These are phyloP conservation scores for Pantherophis vulpinus DNA, from an alignment of 2,797 vertebrate species.

Conservation along the genomic window DNA sequence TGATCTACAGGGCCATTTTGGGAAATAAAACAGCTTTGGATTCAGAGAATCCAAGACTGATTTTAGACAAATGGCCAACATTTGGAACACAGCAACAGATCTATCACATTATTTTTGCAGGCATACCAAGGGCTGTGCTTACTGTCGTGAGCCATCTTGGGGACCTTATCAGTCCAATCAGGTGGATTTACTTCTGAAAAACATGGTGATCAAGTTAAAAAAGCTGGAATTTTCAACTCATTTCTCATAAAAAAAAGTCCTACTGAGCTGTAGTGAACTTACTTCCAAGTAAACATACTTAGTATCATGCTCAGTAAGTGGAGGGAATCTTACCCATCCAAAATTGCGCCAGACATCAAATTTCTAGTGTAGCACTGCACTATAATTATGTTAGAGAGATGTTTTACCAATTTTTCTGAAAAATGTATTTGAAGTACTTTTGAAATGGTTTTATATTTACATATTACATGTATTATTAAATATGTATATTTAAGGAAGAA, in stretches of 20 bases:
- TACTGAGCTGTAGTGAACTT: background rate
- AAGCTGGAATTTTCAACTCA: background rate
- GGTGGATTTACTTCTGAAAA: background rate
- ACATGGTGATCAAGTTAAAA: background rate
- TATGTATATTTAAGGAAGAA: background rate
- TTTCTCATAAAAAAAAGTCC: background rate
- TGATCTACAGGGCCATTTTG: too few species aligned
- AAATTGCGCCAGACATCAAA: background rate
- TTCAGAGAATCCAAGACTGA: background rate
- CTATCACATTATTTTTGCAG: background rate
- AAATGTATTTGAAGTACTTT: background rate
- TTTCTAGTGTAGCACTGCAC: background rate
- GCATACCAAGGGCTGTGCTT: background rate
- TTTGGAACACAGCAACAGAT: background rate
- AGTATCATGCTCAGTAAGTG: background rate
- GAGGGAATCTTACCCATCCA: background rate
- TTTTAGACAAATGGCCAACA: background rate
- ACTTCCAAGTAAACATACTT: background rate
- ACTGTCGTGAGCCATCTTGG: background rate
- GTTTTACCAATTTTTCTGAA: background rate
- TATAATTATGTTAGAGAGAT: background rate
- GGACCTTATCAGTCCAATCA: background rate
- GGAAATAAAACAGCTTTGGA: background rate
- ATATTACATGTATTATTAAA: background rate
- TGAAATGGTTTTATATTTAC: background rate